Conservation (phyloP, 2,113 vertebrate species). For the Syngnathoides biaculeatus region DNA sequence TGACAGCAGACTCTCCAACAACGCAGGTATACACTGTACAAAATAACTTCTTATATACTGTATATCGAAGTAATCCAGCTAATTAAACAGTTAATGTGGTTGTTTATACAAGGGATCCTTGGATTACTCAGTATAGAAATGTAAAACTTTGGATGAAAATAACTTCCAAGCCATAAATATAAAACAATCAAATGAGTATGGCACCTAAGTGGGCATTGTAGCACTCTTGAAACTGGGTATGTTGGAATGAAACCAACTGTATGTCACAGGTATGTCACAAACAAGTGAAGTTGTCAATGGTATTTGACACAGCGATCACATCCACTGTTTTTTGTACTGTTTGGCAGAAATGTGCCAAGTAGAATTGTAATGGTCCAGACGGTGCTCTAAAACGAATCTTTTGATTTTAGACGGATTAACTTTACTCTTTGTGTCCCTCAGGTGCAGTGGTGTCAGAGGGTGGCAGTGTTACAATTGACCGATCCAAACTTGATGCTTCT, state of each 20-base stretch:
- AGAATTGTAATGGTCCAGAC: background rate
- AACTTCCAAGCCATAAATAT: too few species aligned
- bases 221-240: too few species aligned
- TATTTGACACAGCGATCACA: background rate
- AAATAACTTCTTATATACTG: background rate
- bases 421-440: slow-evolving; percentile 41
- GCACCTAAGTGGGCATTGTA: too few species aligned
- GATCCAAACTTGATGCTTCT: slow-evolving; percentile 81
- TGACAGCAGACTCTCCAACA: slow-evolving; percentile 74
- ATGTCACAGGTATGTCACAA: too few species aligned
- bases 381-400: background rate
- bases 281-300: too few species aligned
- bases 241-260: too few species aligned
- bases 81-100: background rate
- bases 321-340: background rate
- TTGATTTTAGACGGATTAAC: background rate
- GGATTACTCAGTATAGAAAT: background rate
- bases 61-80: background rate
- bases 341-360: background rate
- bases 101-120: background rate
- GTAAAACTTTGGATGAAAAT: background rate
- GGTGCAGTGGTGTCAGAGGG: slow-evolving; percentile 82
- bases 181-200: too few species aligned
- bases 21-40: slow-evolving; percentile 70
- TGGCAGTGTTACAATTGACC: slow-evolving; percentile 77